Conservation (phyloP, 2,797 vertebrate genomes). For the Otus scops region DNA sequence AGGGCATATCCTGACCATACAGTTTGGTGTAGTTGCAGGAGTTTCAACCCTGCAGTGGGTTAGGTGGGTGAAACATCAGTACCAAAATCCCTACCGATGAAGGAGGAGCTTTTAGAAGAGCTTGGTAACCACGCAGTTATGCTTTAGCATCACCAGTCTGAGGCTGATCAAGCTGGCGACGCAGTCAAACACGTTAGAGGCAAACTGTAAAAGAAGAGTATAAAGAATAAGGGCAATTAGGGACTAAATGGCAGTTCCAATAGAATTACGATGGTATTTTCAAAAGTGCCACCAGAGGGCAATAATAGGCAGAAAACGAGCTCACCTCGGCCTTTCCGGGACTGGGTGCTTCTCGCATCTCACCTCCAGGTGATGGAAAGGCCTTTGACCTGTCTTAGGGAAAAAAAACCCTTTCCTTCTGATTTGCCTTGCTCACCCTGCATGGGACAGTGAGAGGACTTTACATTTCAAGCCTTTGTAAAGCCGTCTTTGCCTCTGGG, state of each 20-base stretch:
- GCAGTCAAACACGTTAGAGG: background rate
- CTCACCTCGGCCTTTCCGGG: accelerated
- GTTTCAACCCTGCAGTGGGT: background rate
- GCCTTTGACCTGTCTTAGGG: background rate
- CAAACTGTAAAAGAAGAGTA: background rate
- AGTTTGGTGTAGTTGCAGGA: background rate
- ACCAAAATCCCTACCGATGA: background rate
- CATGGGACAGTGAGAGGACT: background rate
- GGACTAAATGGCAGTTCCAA: background rate
- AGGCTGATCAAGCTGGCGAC: background rate
- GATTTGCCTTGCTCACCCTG: background rate
- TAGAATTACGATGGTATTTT: background rate
- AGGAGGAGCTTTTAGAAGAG: background rate
- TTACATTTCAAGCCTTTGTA: background rate
- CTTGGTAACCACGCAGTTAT: background rate
- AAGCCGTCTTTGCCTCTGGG: background rate
- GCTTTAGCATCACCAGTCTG: background rate
- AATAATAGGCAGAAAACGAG: constrained; percentile 15
- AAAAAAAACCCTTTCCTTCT: background rate
- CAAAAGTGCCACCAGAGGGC: constrained; percentile 54
- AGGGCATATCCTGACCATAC: background rate
- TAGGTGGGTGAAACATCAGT: background rate
- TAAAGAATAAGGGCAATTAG: background rate
- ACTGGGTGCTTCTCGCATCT: accelerated
- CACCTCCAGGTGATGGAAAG: background rate